These are phyloP conservation scores for Candidula unifasciata DNA, from an alignment of 2,888 invertebrate genomes.

Conservation along the genomic window DNA sequence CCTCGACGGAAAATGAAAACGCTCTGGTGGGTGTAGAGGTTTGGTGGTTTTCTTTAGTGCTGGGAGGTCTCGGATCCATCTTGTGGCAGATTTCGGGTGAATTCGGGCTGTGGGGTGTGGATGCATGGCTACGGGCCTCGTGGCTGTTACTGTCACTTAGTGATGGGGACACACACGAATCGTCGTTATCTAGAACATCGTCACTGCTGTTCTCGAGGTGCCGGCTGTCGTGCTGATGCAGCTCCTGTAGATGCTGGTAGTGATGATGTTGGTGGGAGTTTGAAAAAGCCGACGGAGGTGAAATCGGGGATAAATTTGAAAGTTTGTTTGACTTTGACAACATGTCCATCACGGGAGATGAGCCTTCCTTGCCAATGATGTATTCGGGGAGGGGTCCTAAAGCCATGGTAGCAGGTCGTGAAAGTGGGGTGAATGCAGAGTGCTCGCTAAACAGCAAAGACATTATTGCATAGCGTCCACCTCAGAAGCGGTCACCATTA, in stretches of 20 bases:
- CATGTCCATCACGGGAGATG: conserved; percentile 34
- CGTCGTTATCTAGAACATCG: conserved; percentile 21
- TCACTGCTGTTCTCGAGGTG: conserved; percentile 8
- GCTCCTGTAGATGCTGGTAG: conserved; percentile 29
- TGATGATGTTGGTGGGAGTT: conserved; percentile 33
- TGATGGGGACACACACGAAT: conserved; percentile 28
- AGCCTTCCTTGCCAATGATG: not conserved
- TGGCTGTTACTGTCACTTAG: conserved; percentile 30
- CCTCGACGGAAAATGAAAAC: conserved; percentile 50
- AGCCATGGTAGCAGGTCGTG: not conserved
- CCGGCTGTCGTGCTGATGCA: conserved; percentile 35
- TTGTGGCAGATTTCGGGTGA: conserved; percentile 27
- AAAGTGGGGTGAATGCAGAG: conserved; percentile 47
- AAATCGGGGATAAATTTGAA: conserved; percentile 22
- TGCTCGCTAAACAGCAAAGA: conserved; percentile 50
- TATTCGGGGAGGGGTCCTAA: conserved; percentile 19
- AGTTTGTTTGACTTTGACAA: conserved; percentile 29
- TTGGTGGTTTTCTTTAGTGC: conserved; percentile 38
- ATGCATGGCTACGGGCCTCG: not conserved
- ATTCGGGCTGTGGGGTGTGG: conserved; percentile 5
- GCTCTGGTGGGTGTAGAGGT: conserved; percentile 19
- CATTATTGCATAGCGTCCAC: conserved; percentile 11
- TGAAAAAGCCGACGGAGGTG: conserved; percentile 31
- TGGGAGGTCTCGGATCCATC: conserved; percentile 31
- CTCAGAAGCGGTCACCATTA: not conserved